Conservation (phyloP, 2,888 invertebrate species). For the Endomychus coccineus region DNA sequence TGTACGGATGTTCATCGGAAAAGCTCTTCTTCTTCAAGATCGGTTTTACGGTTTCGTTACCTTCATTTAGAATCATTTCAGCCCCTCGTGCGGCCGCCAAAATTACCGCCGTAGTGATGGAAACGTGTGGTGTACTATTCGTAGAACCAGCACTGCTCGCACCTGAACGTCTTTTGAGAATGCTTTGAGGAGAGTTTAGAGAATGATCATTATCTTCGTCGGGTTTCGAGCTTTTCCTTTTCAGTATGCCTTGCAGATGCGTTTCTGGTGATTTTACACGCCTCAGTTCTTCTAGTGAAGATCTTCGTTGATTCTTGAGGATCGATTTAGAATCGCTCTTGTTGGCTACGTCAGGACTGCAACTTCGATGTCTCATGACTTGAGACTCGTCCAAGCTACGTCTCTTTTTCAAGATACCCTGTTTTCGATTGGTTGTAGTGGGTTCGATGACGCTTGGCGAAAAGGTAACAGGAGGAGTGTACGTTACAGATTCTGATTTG, state of each 20-base stretch:
- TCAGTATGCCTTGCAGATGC: conserved; percentile 60
- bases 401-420: conserved; percentile 77
- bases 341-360: conserved; percentile 62
- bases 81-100: conserved; percentile 58
- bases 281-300: conserved; percentile 63
- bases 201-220: conserved; percentile 56
- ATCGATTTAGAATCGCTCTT: conserved; percentile 57
- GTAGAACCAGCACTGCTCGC: conserved; percentile 50
- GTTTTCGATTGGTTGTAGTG: conserved; percentile 54
- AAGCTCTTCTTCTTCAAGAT: conserved; percentile 79
- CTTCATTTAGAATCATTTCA: conserved; percentile 39
- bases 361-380: conserved; percentile 59
- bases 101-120: conserved; percentile 60
- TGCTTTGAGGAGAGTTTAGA: conserved; percentile 63
- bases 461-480: conserved; percentile 70
- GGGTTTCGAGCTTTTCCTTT: conserved; percentile 59
- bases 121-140: conserved; percentile 59
- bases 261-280: conserved; percentile 58
- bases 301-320: conserved; percentile 59
- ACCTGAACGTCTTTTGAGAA: conserved; percentile 71
- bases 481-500: conserved; percentile 34
- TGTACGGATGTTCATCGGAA: conserved; percentile 55
- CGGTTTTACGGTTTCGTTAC: conserved; percentile 52
- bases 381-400: conserved; percentile 75
- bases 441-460: conserved; percentile 68